These are phyloP conservation scores for Thelaira solivaga DNA, from an alignment of 2,888 invertebrate genomes.

Conservation along the genomic window DNA sequence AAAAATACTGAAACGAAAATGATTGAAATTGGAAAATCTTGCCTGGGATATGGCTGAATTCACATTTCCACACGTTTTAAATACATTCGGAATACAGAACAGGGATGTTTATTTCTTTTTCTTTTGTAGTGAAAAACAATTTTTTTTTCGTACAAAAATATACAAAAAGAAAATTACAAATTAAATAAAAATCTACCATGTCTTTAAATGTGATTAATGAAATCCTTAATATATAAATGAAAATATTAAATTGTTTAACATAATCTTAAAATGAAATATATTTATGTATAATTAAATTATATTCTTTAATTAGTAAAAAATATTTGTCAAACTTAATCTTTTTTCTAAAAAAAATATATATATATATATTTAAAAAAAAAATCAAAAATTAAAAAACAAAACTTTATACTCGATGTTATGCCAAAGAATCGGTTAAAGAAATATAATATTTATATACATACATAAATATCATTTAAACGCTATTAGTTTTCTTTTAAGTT, in stretches of 20 bases:
- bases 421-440: conserved; percentile 63
- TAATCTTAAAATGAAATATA: conserved; percentile 14
- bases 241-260: conserved; percentile 50
- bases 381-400: no score
- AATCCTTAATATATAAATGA: conserved; percentile 30
- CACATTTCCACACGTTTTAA: no score
- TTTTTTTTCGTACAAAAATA: conserved; percentile 24
- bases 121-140: no score
- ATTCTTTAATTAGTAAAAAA: conserved; percentile 48
- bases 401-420: conserved; percentile 63
- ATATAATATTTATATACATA: conserved; percentile 47
- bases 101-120: no score
- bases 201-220: conserved; percentile 55
- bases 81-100: no score
- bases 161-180: not conserved
- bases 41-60: no score
- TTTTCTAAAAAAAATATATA: conserved; percentile 44
- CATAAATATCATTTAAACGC: conserved; percentile 46
- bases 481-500: conserved; percentile 55
- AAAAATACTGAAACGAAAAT: no score
- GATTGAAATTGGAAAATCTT: no score
- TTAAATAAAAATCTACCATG: conserved; percentile 39
- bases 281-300: conserved; percentile 48
- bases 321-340: conserved; percentile 40
- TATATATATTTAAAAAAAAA: conserved; percentile 14